Evolutionary conservation across 1,140 invertebrate species (phyloP), one percentile per base, ranked within the genome.

Genomic region (Diabrotica undecimpunctata): DNA sequence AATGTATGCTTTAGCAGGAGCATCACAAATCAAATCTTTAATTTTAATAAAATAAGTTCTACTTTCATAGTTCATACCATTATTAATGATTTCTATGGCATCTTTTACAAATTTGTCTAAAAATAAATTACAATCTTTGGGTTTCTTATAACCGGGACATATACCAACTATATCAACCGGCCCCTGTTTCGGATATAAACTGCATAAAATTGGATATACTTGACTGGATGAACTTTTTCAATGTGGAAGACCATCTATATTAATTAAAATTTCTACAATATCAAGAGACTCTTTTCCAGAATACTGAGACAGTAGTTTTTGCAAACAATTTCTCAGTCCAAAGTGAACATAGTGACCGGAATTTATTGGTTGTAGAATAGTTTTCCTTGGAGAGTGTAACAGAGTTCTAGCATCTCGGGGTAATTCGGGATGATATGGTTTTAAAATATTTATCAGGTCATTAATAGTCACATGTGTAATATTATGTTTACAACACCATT

Each of bases 381-480:
- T n/a, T n/a, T n/a, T n/a, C n/a, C n/a, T n/a, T n/a, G 11, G 56
- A 38, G 56, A 25, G 36, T 13, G 7, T 58, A 58, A 38, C 12
- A 58, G 12, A 8, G 56, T 58, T 38, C 56, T 25, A 39, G 9
- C 56, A 36, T 58, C 56, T 13, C 8, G 9, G 35, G 56, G 56
- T 36, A 58, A 58, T 8, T 7, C 37, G 37, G 7, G n/a, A 50
- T 50, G 7, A 50, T n/a, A 50, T 50, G 46, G 7, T 50, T 50
- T 50, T n/a, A 50, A n/a, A 50, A 50, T 8, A 50, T 50, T 50
- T n/a, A 50, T 8, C 7, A 50, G 46, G 7, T 50, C 46, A 50
- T 50, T 50, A n/a, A 50, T 50, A 50, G 46, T n/a, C 7, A 8
- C n/a, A 50, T 50, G 46, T 8, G 7, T 7, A 50, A 50, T 50